Evolutionary conservation across 1,140 invertebrate species (phyloP).

Genomic region (Andricus grossulariae): DNA sequence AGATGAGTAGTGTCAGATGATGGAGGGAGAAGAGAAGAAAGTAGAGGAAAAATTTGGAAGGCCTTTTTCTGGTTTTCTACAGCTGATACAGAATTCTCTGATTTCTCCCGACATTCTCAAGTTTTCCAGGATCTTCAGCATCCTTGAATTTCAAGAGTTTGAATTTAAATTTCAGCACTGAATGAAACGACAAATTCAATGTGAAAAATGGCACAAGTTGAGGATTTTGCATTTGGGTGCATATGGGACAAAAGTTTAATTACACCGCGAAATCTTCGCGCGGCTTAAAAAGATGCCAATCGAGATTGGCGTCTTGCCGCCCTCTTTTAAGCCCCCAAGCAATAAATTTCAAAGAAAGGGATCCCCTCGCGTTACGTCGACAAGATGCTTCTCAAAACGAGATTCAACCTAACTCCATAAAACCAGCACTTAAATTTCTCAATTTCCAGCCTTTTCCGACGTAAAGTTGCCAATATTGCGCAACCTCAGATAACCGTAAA

Average conservation of each 20-base stretch:
- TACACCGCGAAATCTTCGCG: not conserved
- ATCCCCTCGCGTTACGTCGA: constrained; percentile 24
- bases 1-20: too few species aligned
- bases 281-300: constrained; percentile 28
- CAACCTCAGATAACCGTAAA: not conserved
- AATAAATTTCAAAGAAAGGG: constrained; percentile 16
- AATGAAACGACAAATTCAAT: too few species aligned
- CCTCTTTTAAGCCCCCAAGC: constrained; percentile 29
- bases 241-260: not conserved
- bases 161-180: too few species aligned
- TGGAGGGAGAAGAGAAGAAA: too few species aligned
- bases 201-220: too few species aligned
- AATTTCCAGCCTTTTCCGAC: not conserved
- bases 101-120: too few species aligned
- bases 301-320: constrained; percentile 11
- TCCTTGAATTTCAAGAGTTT: too few species aligned
- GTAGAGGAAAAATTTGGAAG: too few species aligned
- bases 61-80: too few species aligned
- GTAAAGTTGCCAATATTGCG: not conserved
- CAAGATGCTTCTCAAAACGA: constrained; percentile 24
- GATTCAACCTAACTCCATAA: constrained; percentile 4
- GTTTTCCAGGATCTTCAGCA: too few species aligned
- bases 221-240: constrained; percentile 3
- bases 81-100: too few species aligned
- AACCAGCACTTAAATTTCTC: not conserved